Evolutionary conservation across 2,797 vertebrate genomes (phyloP).

Genomic region (Danio kyathit): DNA sequence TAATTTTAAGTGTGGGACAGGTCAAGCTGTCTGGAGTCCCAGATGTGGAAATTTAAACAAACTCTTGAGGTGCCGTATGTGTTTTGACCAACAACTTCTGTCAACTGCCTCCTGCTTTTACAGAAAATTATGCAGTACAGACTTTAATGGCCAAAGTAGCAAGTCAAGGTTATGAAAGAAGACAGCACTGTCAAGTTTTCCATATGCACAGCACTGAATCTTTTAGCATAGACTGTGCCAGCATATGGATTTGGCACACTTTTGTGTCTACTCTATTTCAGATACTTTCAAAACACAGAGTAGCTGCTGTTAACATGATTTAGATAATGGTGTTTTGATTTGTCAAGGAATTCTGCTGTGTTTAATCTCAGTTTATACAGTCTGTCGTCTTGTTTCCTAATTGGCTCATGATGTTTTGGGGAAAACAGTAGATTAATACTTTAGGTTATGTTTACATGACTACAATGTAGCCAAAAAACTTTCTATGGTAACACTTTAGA

Average conservation of each 20-base stretch:
- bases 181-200: constrained; percentile 24
- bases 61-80: background rate
- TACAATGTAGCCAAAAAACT: too few species aligned
- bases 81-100: constrained; percentile 14
- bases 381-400: background rate
- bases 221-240: background rate
- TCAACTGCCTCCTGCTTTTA: background rate
- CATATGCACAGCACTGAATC: constrained; percentile 3
- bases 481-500: too few species aligned
- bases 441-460: background rate
- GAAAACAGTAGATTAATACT: background rate
- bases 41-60: constrained; percentile 37
- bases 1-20: constrained; percentile 13
- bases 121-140: constrained; percentile 2
- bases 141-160: constrained; percentile 10
- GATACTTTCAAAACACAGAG: background rate
- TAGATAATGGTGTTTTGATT: constrained; percentile 7
- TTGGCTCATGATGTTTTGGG: background rate
- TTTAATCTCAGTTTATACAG: background rate
- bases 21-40: background rate
- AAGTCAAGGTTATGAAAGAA: constrained; percentile 17
- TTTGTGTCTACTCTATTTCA: background rate
- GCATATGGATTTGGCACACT: constrained; percentile 17
- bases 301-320: background rate
- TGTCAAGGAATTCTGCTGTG: background rate